phyloP scores from a whole-genome alignment of 2,113 vertebrate species.

The Noturus placidus region DNA sequence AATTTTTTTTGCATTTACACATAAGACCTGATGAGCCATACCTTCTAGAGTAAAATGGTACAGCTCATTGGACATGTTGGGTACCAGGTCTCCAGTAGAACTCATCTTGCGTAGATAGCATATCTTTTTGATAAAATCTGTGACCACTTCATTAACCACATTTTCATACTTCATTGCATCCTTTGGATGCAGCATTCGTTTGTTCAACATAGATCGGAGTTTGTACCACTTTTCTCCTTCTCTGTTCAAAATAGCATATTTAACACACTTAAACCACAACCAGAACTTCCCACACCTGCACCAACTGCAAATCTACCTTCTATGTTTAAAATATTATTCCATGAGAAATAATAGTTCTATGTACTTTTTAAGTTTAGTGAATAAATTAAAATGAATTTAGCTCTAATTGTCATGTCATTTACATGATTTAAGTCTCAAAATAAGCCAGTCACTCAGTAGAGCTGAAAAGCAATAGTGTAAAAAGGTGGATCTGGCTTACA shows the following conservation, averaged over 20 bases:
- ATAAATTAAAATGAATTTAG: not conserved
- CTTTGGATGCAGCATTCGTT: constrained; percentile 72
- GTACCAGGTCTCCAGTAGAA: constrained; percentile 67
- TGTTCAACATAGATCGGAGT: constrained; percentile 71
- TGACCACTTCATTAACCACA: constrained; percentile 65
- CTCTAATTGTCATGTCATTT: not conserved
- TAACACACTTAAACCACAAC: not conserved
- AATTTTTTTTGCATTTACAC: not conserved
- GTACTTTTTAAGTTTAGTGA: not conserved
- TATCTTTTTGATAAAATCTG: constrained; percentile 70
- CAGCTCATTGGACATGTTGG: constrained; percentile 69
- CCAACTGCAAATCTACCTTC: not conserved
- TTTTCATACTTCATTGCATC: constrained; percentile 65
- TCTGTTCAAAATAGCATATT: constrained; percentile 54
- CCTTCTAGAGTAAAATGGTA: constrained; percentile 76
- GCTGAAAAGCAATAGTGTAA: not conserved
- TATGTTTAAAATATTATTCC: not conserved
- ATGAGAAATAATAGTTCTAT: not conserved
- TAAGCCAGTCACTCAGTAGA: not conserved
- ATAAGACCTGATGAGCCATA: constrained; percentile 34
- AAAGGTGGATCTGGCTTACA: constrained; percentile 71
- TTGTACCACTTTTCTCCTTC: constrained; percentile 73
- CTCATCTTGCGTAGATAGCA: constrained; percentile 63
- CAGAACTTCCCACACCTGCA: not conserved
- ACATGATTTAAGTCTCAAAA: not conserved